Conservation (phyloP, 2,113 vertebrate species). For the Acrocephalus kingi region DNA sequence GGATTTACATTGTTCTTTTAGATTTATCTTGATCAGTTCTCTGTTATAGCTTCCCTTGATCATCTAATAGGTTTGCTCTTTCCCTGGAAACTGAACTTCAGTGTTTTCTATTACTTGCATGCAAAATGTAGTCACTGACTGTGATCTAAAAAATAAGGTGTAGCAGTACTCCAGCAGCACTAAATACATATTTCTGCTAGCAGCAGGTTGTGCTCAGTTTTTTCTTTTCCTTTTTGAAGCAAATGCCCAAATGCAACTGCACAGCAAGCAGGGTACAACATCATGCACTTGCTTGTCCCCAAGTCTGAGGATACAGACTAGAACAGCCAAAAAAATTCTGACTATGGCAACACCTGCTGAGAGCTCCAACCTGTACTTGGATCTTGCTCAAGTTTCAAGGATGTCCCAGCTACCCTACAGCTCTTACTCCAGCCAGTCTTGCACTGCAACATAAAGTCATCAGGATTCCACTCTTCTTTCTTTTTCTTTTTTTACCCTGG, state of each 20-base stretch:
- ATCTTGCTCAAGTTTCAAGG: not conserved
- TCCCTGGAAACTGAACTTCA: not conserved
- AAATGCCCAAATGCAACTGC: not conserved
- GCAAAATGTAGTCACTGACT: not conserved
- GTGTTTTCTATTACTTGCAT: not conserved
- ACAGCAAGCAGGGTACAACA: not conserved
- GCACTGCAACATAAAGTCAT: not conserved
- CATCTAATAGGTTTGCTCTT: not conserved
- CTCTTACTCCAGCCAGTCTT: not conserved
- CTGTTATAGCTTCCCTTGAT: not conserved
- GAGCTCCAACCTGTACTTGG: not conserved
- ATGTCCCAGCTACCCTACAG: not conserved
- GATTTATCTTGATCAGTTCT: not conserved
- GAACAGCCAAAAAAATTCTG: not conserved
- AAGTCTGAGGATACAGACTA: not conserved
- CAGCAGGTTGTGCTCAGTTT: not conserved
- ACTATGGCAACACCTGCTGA: not conserved
- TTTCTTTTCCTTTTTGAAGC: not conserved
- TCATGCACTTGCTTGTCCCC: not conserved
- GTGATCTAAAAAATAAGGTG: not conserved
- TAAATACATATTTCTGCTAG: not conserved
- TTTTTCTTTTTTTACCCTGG: not conserved
- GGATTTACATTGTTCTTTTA: slow-evolving; percentile 28
- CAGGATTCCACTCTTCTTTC: not conserved
- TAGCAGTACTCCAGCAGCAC: not conserved